Evolutionary conservation across 1,140 invertebrate species (phyloP).

Genomic region (Drosophila repleta): DNA sequence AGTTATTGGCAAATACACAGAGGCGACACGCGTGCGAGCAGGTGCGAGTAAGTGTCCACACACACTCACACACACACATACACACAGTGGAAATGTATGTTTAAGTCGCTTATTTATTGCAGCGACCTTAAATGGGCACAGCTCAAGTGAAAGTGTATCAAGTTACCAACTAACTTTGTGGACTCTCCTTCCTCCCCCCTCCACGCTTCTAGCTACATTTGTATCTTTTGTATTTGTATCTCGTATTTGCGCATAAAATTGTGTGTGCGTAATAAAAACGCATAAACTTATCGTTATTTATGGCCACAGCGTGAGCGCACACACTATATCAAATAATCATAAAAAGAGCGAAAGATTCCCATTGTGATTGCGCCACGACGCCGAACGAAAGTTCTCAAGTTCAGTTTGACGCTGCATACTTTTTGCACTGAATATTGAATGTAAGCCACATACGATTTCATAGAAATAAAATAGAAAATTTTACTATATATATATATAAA

Average conservation of each 20-base stretch:
- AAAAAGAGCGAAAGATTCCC: slow-evolving; percentile 1
- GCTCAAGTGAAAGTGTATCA: slow-evolving; percentile 56
- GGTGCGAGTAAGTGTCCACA: slow-evolving; percentile 14
- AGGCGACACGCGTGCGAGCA: slow-evolving; percentile 6
- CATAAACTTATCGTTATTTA: slow-evolving; percentile 49
- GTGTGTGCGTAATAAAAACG: slow-evolving; percentile 39
- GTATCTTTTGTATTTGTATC: slow-evolving; percentile 24
- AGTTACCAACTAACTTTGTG: slow-evolving; percentile 39
- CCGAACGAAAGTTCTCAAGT: background rate
- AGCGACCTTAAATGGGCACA: slow-evolving; percentile 56
- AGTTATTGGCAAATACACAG: slow-evolving; percentile 45
- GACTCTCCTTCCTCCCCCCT: background rate
- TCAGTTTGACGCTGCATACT: background rate
- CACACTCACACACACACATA: slow-evolving; percentile 10
- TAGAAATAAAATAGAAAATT: too few relatives aligned
- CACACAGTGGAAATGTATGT: background rate
- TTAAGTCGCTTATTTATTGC: slow-evolving; percentile 61
- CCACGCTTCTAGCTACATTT: slow-evolving; percentile 19
- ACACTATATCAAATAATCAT: slow-evolving; percentile 43
- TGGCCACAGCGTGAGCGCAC: slow-evolving; percentile 19
- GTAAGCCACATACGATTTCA: background rate
- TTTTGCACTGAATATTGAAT: background rate
- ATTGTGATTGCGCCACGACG: slow-evolving; percentile 9
- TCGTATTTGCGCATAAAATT: slow-evolving; percentile 43
- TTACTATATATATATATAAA: too few relatives aligned